phyloP scores from a whole-genome alignment of 1,140 invertebrate genomes.

The Rhopalosiphum padi region DNA sequence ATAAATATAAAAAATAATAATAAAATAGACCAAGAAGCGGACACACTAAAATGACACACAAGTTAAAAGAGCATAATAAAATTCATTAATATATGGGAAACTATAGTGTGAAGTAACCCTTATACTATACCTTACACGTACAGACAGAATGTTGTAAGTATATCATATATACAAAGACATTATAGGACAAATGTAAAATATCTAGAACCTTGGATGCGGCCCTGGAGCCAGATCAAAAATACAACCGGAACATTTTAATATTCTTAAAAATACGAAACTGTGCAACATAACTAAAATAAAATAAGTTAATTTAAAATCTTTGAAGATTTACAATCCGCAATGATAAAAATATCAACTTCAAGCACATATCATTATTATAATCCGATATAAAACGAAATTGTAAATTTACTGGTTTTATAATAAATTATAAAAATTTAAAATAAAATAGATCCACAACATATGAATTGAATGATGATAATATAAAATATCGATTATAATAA shows the following conservation, averaged over 20 bases:
- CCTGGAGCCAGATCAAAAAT: not conserved
- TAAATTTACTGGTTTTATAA: not conserved
- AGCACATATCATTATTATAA: not conserved
- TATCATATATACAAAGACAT: not conserved
- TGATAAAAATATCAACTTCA: not conserved
- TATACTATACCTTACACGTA: not conserved
- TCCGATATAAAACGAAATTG: not conserved
- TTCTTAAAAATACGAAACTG: not conserved
- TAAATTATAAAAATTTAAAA: not conserved
- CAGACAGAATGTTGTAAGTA: not conserved
- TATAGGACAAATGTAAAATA: not conserved
- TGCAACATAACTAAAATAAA: not conserved
- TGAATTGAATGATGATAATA: not conserved
- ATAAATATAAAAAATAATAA: too few species aligned
- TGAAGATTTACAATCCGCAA: not conserved
- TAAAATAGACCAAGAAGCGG: too few species aligned
- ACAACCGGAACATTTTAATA: not conserved
- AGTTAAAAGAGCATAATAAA: too few species aligned
- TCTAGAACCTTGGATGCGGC: not conserved
- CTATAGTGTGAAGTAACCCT: too few species aligned
- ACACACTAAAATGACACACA: too few species aligned
- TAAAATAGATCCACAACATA: not conserved
- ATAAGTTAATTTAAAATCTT: not conserved
- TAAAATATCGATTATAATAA: not conserved
- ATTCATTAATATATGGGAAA: too few species aligned